Percentiles rank a stretch among this genome's conserved stretches.
These are phyloP conservation scores for Agrenia bidenticulata DNA, from an alignment of 2,888 invertebrate species.

Conservation along the genomic window DNA sequence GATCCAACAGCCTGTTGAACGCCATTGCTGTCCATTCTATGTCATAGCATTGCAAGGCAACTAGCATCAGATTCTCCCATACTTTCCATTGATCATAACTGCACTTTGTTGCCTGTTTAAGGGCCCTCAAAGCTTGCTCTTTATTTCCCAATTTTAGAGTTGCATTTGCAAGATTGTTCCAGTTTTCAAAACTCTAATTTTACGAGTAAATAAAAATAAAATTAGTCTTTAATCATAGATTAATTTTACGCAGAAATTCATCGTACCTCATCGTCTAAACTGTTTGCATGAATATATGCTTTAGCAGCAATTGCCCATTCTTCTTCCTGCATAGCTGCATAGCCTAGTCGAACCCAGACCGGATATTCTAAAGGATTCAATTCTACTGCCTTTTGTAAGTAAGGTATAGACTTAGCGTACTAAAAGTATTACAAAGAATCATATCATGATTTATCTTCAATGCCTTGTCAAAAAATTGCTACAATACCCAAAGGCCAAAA, in stretches of 20 bases:
- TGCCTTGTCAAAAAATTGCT: too few species aligned
- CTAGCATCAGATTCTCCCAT: constrained; percentile 92
- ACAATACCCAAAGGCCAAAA: constrained; percentile 13
- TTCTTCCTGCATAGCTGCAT: constrained; percentile 74
- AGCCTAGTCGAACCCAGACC: constrained; percentile 86
- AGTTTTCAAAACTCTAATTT: constrained; percentile 91
- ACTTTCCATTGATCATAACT: constrained; percentile 92
- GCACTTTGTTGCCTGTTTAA: constrained; percentile 86
- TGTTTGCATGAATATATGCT: constrained; percentile 83
- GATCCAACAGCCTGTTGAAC: constrained; percentile 12
- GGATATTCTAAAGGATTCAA: constrained; percentile 83
- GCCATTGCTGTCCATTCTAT: constrained; percentile 13
- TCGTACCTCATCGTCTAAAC: constrained; percentile 70
- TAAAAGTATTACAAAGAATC: constrained; percentile 58
- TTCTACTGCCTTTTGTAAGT: constrained; percentile 77
- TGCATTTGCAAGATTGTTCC: constrained; percentile 96
- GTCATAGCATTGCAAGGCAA: constrained; percentile 60
- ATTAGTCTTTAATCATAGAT: neutral
- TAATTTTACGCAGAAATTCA: neutral
- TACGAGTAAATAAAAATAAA: constrained; percentile 55
- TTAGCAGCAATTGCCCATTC: constrained; percentile 79
- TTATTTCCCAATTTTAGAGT: constrained; percentile 86
- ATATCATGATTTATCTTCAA: too few species aligned
- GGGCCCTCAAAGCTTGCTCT: constrained; percentile 75
- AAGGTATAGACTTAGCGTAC: constrained; percentile 75